Evolutionary conservation across 1,140 invertebrate species (phyloP).

Genomic region (Mycetomoellerius zeteki): DNA sequence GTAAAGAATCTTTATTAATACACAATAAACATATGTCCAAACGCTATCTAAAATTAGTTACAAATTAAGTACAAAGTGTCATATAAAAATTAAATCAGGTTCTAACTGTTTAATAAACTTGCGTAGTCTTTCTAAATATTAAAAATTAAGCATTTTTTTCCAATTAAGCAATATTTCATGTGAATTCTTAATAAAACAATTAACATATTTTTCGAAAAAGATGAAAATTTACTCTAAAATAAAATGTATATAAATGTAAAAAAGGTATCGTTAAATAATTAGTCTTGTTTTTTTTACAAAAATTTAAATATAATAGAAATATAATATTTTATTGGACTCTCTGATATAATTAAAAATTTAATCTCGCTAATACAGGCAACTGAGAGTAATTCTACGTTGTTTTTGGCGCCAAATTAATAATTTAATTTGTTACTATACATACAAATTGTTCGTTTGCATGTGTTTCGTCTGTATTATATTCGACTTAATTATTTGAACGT

Average conservation of each 20-base stretch:
- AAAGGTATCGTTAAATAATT: constrained; percentile 7
- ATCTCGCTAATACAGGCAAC: too few species aligned
- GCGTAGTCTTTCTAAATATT: background rate
- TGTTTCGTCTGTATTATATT: too few species aligned
- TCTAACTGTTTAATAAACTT: background rate
- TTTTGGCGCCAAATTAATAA: too few species aligned
- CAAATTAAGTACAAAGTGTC: constrained; percentile 26
- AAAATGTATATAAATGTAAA: background rate
- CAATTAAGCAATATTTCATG: constrained; percentile 1
- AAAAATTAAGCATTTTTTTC: background rate
- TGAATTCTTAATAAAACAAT: background rate
- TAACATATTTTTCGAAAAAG: background rate
- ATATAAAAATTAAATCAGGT: background rate
- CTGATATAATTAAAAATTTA: too few species aligned
- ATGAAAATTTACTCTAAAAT: constrained; percentile 1
- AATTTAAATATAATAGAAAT: background rate
- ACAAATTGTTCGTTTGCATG: too few species aligned
- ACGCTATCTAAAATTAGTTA: background rate
- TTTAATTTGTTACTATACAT: too few species aligned
- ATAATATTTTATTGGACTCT: too few species aligned
- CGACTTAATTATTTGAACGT: too few species aligned
- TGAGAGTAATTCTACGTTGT: too few species aligned
- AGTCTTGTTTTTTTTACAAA: background rate
- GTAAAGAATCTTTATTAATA: constrained; percentile 9
- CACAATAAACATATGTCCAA: background rate